Base-by-base conservation (phyloP, 2,113 vertebrate genomes). In the Apteryx owenii region DNA sequence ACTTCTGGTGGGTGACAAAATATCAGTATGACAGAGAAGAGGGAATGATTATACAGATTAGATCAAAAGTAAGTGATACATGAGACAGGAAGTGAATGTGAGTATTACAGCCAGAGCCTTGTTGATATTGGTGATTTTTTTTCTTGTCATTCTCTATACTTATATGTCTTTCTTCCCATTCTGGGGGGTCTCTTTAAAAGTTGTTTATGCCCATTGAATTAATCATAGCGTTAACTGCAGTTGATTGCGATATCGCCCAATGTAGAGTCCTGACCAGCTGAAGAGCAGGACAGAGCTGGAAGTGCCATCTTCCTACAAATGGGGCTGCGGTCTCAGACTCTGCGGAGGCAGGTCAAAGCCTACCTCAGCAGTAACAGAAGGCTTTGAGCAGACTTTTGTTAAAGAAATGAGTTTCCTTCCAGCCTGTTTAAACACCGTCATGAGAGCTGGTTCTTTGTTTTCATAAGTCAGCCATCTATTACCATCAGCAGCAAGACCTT, bases 1-100 rank as follows among this genome's bases (percentile, higher is more conserved):
- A 70, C 58, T 92, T 87, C 81, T 85, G 58, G 36, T 73, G 48
- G 93, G 69, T 89, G 81, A 89, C 65, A 75, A 92, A 86, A 51
- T 42, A 73, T 33, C 48, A 31, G 16, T 20, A 38, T 72, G 58
- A 66, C 18, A 48, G 29, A 75, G 53, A 64, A 68, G 36, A 72
- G 5, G 36, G 8, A 77, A 36, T 85, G 48, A 60, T 82, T 72
- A n/a, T 36, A 69, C 20, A 73, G 66, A 42, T 65, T n/a, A 62
- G 48, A 50, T 65, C 33, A 72, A 44, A 86, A 76, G 8, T 10
- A 83, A 75, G 12, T 29, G 56, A 90, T 23, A 12, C 0, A 0
- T 17, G 18, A 81, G 60, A 60, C 26, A 64, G 33, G 22, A 88
- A 71, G 12, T 10, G 54, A 77, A 70, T 8, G 13, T 48, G 5